Percentiles rank a stretch among this genome's conserved stretches.
Evolutionary conservation across 2,888 invertebrate genomes (phyloP).

Genomic region (Matsumyia berberina): DNA sequence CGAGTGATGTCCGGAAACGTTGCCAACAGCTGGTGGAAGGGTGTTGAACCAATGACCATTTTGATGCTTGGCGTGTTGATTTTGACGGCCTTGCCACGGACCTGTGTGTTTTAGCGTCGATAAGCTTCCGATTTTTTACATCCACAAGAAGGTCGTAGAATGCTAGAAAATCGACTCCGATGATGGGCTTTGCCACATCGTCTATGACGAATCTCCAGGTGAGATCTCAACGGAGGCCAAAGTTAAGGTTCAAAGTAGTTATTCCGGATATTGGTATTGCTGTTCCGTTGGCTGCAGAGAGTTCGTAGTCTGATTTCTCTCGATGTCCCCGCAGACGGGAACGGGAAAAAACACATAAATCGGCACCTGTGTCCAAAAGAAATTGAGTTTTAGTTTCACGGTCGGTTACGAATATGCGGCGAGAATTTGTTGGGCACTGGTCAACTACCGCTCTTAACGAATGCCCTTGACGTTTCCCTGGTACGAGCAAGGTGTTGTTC

Average conservation of each 20-base stretch:
- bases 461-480: conserved; percentile 11
- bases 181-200: too few species aligned
- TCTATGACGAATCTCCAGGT: conserved; percentile 79
- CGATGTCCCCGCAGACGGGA: not conserved
- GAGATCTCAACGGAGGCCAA: conserved; percentile 76
- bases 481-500: not conserved
- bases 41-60: conserved; percentile 10
- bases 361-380: conserved; percentile 41
- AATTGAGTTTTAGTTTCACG: conserved; percentile 27
- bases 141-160: too few species aligned
- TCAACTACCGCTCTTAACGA: conserved; percentile 20
- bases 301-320: conserved; percentile 69
- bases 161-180: too few species aligned
- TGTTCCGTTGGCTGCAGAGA: conserved; percentile 78
- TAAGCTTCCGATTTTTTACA: conserved; percentile 14
- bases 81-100: not conserved
- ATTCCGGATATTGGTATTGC: conserved; percentile 78
- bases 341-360: conserved; percentile 17
- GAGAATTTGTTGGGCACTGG: conserved; percentile 15
- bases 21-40: not conserved
- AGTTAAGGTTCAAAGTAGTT: conserved; percentile 67
- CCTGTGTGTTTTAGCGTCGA: not conserved
- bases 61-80: not conserved
- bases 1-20: conserved; percentile 10
- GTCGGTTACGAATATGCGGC: conserved; percentile 30